Evolutionary conservation across 2,113 vertebrate species (phyloP).

Genomic region (Cephalopholis sonnerati): DNA sequence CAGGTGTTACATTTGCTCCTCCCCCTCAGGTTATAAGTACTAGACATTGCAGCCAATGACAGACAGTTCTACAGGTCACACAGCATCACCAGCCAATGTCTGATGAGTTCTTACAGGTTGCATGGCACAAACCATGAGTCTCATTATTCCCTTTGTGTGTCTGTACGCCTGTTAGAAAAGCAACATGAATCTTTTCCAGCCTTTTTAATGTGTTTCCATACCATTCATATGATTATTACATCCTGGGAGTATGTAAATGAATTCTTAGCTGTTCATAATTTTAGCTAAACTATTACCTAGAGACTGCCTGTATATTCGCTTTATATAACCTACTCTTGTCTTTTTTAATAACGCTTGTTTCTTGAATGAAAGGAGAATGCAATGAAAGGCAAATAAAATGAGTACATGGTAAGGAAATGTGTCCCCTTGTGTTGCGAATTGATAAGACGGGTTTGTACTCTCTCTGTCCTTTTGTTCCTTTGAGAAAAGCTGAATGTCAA

Average conservation of each 20-base stretch:
- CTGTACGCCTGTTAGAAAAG: slow-evolving; percentile 30
- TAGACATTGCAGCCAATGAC: slow-evolving; percentile 47
- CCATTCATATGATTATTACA: slow-evolving; percentile 55
- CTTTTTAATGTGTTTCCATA: slow-evolving; percentile 45
- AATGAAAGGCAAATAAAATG: slow-evolving; percentile 57
- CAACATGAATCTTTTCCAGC: slow-evolving; percentile 21
- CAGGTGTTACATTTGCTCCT: slow-evolving; percentile 46
- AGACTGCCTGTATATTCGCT: slow-evolving; percentile 81
- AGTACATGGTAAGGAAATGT: slow-evolving; percentile 35
- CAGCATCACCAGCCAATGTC: slow-evolving; percentile 72
- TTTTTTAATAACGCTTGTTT: slow-evolving; percentile 66
- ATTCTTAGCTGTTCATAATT: slow-evolving; percentile 75
- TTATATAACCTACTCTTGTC: slow-evolving; percentile 61
- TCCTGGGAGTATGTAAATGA: slow-evolving; percentile 78
- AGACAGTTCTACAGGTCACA: slow-evolving; percentile 52
- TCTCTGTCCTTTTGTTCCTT: slow-evolving; percentile 67
- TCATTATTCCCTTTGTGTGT: slow-evolving; percentile 47
- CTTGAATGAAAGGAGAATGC: slow-evolving; percentile 67
- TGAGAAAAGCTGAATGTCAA: slow-evolving; percentile 83
- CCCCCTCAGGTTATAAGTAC: slow-evolving; percentile 67
- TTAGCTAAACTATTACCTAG: slow-evolving; percentile 79
- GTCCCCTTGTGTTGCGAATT: slow-evolving; percentile 62
- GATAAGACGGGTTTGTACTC: slow-evolving; percentile 73
- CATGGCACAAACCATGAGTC: slow-evolving; percentile 43
- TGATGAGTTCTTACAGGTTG: slow-evolving; percentile 38